Base-by-base conservation (phyloP, 2,797 vertebrate genomes). In the Antennarius maculatus region DNA sequence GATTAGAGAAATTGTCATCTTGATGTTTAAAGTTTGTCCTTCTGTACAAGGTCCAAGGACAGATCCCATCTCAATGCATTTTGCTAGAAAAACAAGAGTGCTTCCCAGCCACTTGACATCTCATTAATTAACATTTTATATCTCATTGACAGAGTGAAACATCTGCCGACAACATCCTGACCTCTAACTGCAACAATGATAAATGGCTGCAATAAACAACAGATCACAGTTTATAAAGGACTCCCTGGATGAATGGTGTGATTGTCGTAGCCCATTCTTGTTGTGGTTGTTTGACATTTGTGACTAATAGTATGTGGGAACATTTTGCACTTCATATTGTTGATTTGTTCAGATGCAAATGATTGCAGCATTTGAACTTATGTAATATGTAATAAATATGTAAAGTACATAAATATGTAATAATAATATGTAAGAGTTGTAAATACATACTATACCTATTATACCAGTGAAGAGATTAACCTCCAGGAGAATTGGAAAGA, bases 281-380 rank as follows among this genome's bases (percentile, higher is more conserved):
- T 12, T 34, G 27, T 15, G 49, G 12, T 61, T 43, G 43, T 15
- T 55, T 78, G 80, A 78, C 65, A 81, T 87, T 83, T 81, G 61
- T 69, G 46, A 48, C 58, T 8, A 63, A 56, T 46, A 11, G 37
- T 18, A 45, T 45, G 14, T 16, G 34, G 42, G 42, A 6, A 71
- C 10, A 71, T 50, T 70, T 59, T 61, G 11, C 39, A 39, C 54
- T 64, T 51, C 9, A 0, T 39, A 9, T 9, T 34, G 56, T 51
- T 23, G 27, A 65, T 62, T 43, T 43, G 42, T 15, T 14, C 3
- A 34, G 31, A 34, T 34, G 31, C 31, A 34, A 34, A 34, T 34
- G 31, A 39, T 39, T 1, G 1, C 37, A 39, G 9, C 37, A 9
- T 39, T 39, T 10, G 2, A 39, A 39, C 31, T 34, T 17, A 49